phyloP scores from a whole-genome alignment of 1,140 invertebrate genomes.

The Pentalonia nigronervosa region DNA sequence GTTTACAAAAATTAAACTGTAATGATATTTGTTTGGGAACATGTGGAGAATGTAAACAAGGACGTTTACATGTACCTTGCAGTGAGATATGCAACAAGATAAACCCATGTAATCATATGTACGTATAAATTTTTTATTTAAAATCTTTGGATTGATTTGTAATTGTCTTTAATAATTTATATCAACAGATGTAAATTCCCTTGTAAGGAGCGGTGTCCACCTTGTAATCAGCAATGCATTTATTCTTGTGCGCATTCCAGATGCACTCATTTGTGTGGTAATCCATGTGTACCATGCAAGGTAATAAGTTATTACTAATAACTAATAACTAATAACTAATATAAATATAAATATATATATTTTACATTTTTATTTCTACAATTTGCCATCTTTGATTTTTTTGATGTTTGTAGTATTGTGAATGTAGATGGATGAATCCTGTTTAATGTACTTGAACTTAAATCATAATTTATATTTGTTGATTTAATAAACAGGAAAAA shows the following conservation, averaged over 20 bases:
- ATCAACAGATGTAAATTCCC: conserved; percentile 70
- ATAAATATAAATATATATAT: too few relatives aligned
- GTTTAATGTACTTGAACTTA: not conserved
- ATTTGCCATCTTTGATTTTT: too few relatives aligned
- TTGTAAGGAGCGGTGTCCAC: conserved; percentile 71
- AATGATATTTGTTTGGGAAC: conserved; percentile 65
- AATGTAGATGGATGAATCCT: too few relatives aligned
- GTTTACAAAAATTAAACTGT: conserved; percentile 63
- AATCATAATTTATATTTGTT: not conserved
- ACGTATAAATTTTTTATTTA: conserved; percentile 29
- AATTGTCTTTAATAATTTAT: not conserved
- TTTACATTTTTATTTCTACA: too few relatives aligned
- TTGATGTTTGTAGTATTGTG: not conserved
- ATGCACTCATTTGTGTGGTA: conserved; percentile 70
- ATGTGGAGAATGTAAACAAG: conserved; percentile 66
- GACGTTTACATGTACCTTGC: conserved; percentile 68
- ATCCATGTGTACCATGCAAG: conserved; percentile 69
- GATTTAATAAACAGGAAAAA: conserved; percentile 63
- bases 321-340: too few relatives aligned
- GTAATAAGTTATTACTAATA: too few relatives aligned
- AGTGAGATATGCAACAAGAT: conserved; percentile 66
- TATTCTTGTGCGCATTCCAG: conserved; percentile 69
- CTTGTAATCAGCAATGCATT: conserved; percentile 69
- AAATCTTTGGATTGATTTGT: not conserved
- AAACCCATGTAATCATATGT: conserved; percentile 68